Conservation (phyloP, 2,797 vertebrate genomes). For the Pelobates cultripes region DNA sequence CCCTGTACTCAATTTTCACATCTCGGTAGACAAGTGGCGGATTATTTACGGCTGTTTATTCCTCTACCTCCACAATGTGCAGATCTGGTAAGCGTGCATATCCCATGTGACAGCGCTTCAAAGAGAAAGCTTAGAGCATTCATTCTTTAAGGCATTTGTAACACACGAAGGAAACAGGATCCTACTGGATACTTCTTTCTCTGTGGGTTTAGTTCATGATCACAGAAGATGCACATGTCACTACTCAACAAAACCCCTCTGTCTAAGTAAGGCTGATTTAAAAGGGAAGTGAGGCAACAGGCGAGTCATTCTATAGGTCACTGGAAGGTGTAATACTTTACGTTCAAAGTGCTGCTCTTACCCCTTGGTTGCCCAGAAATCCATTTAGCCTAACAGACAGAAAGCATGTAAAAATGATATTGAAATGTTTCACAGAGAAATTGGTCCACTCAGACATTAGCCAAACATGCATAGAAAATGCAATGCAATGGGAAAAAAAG, state of each 20-base stretch:
- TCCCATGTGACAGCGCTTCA: slow-evolving; percentile 53
- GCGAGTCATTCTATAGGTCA: background rate
- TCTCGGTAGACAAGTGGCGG: slow-evolving; percentile 54
- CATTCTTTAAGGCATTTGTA: slow-evolving; percentile 53
- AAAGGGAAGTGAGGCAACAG: slow-evolving; percentile 11
- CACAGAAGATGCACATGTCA: slow-evolving; percentile 43
- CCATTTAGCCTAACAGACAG: too few relatives aligned
- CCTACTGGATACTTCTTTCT: slow-evolving; percentile 43
- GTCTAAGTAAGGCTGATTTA: slow-evolving; percentile 26
- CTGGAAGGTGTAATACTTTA: background rate
- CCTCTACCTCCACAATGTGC: slow-evolving; percentile 48
- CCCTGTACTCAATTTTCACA: slow-evolving; percentile 54
- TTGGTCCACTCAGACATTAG: too few relatives aligned
- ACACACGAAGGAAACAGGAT: slow-evolving; percentile 51
- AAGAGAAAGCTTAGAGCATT: slow-evolving; percentile 51
- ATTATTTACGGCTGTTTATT: slow-evolving; percentile 56
- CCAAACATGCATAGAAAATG: too few relatives aligned
- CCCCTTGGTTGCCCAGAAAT: too few relatives aligned
- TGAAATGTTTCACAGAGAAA: too few relatives aligned
- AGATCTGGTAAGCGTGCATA: slow-evolving; percentile 53
- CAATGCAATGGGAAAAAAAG: too few relatives aligned
- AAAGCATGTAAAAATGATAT: too few relatives aligned
- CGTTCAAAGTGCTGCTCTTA: too few relatives aligned
- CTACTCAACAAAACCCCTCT: background rate
- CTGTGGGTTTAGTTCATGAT: slow-evolving; percentile 49